Evolutionary conservation across 2,113 vertebrate species (phyloP).

Genomic region (Hipposideros armiger): DNA sequence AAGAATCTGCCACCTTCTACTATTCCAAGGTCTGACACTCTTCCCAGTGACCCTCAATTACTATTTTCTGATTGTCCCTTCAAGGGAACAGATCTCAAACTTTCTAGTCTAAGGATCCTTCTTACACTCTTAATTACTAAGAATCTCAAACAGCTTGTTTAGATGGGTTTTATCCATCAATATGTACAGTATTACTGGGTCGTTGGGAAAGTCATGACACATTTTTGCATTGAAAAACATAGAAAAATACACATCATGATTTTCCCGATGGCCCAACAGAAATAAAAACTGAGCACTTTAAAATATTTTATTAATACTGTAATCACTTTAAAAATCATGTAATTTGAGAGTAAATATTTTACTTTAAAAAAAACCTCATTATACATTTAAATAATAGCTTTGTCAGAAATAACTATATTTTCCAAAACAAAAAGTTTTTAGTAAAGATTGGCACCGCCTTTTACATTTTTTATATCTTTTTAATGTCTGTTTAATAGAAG

Average conservation of each 20-base stretch:
- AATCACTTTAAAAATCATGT: background rate
- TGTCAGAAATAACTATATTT: conserved; percentile 24
- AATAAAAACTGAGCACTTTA: background rate
- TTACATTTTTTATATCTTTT: conserved; percentile 12
- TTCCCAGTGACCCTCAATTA: background rate
- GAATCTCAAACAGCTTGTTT: background rate
- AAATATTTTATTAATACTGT: background rate
- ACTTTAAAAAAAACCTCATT: conserved; percentile 28
- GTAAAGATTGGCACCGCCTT: background rate
- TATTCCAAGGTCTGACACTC: background rate
- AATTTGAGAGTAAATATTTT: background rate
- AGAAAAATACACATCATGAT: too few species aligned
- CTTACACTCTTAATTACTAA: background rate
- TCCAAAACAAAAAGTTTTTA: conserved; percentile 35
- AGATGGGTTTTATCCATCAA: background rate
- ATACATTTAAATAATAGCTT: background rate
- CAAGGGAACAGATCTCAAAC: background rate
- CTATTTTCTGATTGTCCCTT: background rate
- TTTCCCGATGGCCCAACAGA: background rate
- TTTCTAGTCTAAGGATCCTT: background rate
- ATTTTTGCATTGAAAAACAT: too few species aligned
- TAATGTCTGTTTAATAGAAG: conserved; percentile 23
- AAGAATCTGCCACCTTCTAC: background rate
- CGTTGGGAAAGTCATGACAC: too few species aligned
- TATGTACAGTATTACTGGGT: background rate